Percentiles rank a stretch among this genome's conserved stretches.
phyloP scores from a whole-genome alignment of 92 coral and sea anemone species.

The Phenganax stokvisi region DNA sequence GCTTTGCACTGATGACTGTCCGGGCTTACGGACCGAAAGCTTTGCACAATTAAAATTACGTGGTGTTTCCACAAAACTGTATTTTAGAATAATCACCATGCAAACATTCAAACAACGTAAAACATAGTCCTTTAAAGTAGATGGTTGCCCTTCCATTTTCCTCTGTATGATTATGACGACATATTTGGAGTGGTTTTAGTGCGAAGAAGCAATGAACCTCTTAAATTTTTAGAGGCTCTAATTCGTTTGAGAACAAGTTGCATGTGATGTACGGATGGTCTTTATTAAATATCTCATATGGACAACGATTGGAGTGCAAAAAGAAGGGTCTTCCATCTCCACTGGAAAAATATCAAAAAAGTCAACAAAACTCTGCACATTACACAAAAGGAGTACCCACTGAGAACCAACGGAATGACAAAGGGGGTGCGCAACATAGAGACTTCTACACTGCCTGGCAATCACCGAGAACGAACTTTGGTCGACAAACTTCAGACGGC shows the following conservation, averaged over 20 bases:
- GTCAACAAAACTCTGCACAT: slow-evolving; percentile 9
- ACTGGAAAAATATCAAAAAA: slow-evolving; percentile 27
- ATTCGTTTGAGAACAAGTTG: slow-evolving; percentile 51
- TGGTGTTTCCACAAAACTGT: too few species aligned
- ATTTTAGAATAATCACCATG: too few species aligned
- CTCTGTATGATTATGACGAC: background rate
- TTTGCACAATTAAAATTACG: too few species aligned
- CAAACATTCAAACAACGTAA: too few species aligned
- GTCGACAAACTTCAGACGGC: background rate
- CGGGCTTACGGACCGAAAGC: too few species aligned
- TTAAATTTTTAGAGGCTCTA: slow-evolving; percentile 5
- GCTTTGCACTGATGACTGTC: too few species aligned
- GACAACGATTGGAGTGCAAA: slow-evolving; percentile 64
- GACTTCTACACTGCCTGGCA: slow-evolving; percentile 19
- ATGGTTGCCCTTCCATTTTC: background rate
- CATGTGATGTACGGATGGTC: slow-evolving; percentile 65
- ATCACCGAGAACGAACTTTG: background rate
- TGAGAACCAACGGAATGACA: slow-evolving; percentile 18
- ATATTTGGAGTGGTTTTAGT: background rate
- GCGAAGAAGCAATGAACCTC: background rate
- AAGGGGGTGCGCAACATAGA: background rate
- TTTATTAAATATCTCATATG: slow-evolving; percentile 69
- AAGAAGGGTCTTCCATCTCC: slow-evolving; percentile 61
- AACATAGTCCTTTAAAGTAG: background rate
- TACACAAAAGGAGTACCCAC: slow-evolving; percentile 20